Percentiles rank a stretch among this genome's conserved stretches.
Evolutionary conservation across 2,888 invertebrate genomes (phyloP).

Genomic region (Lycophotia porphyrea): DNA sequence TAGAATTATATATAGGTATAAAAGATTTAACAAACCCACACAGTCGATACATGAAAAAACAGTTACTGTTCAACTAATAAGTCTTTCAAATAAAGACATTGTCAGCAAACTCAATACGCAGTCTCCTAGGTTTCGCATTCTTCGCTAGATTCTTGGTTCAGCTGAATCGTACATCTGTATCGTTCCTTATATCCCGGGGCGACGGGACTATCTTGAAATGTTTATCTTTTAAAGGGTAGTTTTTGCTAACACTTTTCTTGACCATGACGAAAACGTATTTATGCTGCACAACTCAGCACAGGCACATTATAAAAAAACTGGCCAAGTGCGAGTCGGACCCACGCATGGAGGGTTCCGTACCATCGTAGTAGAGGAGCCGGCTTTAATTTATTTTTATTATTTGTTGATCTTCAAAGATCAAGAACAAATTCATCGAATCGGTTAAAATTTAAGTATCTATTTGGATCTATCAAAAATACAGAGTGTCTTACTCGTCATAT

Average conservation of each 20-base stretch:
- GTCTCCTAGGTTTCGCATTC: conserved; percentile 23
- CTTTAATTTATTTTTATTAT: too few relatives aligned
- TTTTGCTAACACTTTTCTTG: conserved; percentile 31
- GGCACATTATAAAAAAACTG: neutral
- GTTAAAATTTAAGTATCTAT: neutral
- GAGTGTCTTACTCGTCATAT: neutral
- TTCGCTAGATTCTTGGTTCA: conserved; percentile 3
- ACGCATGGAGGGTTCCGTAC: too few relatives aligned
- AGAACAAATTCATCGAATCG: neutral
- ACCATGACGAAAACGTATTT: neutral
- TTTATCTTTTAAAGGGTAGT: conserved; percentile 33
- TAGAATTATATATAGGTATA: too few relatives aligned
- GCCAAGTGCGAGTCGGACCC: too few relatives aligned
- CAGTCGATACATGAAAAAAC: neutral
- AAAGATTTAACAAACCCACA: neutral
- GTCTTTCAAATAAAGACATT: neutral
- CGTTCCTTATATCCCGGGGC: conserved; percentile 16
- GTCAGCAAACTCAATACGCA: neutral
- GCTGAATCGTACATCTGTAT: conserved; percentile 30
- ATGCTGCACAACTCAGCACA: neutral
- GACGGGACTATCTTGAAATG: conserved; percentile 38
- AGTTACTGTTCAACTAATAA: neutral
- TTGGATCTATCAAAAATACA: neutral
- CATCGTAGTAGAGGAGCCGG: too few relatives aligned
- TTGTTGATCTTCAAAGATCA: too few relatives aligned